Evolutionary conservation across 64 coral and sea anemone genomes (phyloP), one percentile per base, ranked within the genome.

Genomic region (Catalaphyllia jardinei): DNA sequence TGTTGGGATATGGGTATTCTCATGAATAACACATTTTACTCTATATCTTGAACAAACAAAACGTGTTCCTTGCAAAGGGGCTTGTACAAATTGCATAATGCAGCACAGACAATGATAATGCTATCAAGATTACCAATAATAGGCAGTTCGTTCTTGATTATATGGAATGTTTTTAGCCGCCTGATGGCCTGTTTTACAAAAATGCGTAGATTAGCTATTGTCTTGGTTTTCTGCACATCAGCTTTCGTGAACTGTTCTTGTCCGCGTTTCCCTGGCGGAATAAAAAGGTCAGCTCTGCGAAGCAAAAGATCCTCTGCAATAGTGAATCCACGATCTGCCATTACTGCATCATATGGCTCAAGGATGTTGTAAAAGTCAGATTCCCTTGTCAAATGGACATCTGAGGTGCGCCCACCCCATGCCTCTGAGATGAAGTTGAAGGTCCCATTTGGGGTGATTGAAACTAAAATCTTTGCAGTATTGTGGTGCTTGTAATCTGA

Each of bases 401-500:
- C n/a, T n/a, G n/a, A n/a, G n/a, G n/a, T n/a, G n/a, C n/a, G n/a
- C n/a, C n/a, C n/a, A n/a, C n/a, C n/a, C n/a, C n/a, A n/a, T n/a
- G n/a, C n/a, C n/a, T n/a, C n/a, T n/a, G n/a, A n/a, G n/a, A n/a
- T n/a, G n/a, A n/a, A n/a, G n/a, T n/a, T n/a, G n/a, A n/a, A n/a
- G n/a, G n/a, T n/a, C n/a, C n/a, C n/a, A n/a, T n/a, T n/a, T n/a
- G n/a, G n/a, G n/a, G n/a, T n/a, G n/a, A n/a, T n/a, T 38, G 89
- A 86, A 78, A 38, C 92, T 30, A 94, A 73, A 7, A 94, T 62
- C 71, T 93, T 94, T 75, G 79, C 91, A 80, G 91, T 93, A 71
- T 88, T 87, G 74, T 92, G 91, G 75, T 87, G 91, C 50, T 92
- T 87, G 73, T 93, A 82, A 57, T 90, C 88, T 52, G 86, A 84